Percentiles rank a stretch among this genome's conserved stretches.
Evolutionary conservation across 2,888 invertebrate genomes (phyloP).

Genomic region (Nymphalis polychloros): DNA sequence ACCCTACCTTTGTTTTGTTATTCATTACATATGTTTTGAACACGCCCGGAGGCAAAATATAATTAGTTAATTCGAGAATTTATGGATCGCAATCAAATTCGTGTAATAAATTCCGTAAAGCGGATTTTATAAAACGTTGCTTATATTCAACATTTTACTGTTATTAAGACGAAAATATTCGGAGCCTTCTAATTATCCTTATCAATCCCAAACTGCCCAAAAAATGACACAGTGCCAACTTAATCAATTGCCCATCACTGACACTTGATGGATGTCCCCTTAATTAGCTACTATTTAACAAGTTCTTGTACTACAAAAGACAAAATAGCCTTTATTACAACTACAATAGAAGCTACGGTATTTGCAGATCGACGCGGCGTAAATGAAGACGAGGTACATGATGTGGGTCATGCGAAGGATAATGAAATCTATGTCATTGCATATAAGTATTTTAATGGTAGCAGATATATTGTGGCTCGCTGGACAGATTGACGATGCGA

Average conservation of each 20-base stretch:
- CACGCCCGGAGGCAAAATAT: slow-evolving; percentile 8
- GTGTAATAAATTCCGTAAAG: not conserved
- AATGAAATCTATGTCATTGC: slow-evolving; percentile 42
- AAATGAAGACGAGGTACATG: slow-evolving; percentile 23
- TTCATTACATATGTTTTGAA: slow-evolving; percentile 27
- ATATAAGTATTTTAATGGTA: slow-evolving; percentile 39
- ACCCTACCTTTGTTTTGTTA: slow-evolving; percentile 26
- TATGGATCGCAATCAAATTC: slow-evolving; percentile 2
- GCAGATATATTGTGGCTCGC: slow-evolving; percentile 35
- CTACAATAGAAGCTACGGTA: slow-evolving; percentile 18
- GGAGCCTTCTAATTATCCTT: slow-evolving; percentile 36
- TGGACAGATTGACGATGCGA: slow-evolving; percentile 52
- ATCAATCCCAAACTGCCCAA: slow-evolving; percentile 54
- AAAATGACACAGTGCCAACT: slow-evolving; percentile 59
- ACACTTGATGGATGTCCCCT: slow-evolving; percentile 44
- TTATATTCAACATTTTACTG: not conserved
- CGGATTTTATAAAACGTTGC: too few species aligned
- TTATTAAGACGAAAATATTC: slow-evolving; percentile 13
- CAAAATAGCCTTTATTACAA: slow-evolving; percentile 26
- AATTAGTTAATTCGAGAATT: slow-evolving; percentile 10
- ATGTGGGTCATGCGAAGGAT: slow-evolving; percentile 20
- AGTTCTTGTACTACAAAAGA: slow-evolving; percentile 12
- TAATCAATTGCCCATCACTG: slow-evolving; percentile 65
- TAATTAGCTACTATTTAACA: slow-evolving; percentile 38
- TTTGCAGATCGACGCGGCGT: slow-evolving; percentile 13